Percentiles rank a stretch among this genome's conserved stretches.
Conservation (phyloP, 2,888 invertebrate genomes). For the Rhagonycha lutea region DNA sequence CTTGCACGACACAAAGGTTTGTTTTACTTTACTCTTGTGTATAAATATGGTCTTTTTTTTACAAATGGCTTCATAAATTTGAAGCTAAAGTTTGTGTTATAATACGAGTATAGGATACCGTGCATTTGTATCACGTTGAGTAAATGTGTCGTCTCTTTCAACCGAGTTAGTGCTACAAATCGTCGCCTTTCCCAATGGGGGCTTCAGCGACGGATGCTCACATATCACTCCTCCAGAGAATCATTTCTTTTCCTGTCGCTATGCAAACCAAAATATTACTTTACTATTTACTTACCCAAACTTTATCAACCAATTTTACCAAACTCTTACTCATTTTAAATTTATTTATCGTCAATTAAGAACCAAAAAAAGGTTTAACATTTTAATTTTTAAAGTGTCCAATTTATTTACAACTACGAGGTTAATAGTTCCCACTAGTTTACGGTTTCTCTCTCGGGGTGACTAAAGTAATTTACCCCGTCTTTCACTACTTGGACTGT, state of each 20-base stretch:
- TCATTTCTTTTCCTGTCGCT: conserved; percentile 36
- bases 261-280: conserved; percentile 17
- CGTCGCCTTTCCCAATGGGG: conserved; percentile 35
- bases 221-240: conserved; percentile 39
- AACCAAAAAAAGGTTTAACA: neutral
- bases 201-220: conserved; percentile 38
- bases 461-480: neutral
- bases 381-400: neutral
- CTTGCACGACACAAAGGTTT: conserved; percentile 37
- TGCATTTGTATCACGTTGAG: conserved; percentile 40
- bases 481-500: neutral
- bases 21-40: conserved; percentile 40
- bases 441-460: neutral
- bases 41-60: conserved; percentile 44
- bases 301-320: neutral
- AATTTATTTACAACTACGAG: neutral
- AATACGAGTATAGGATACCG: conserved; percentile 40
- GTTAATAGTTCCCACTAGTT: neutral
- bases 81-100: conserved; percentile 42
- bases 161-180: conserved; percentile 43
- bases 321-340: neutral
- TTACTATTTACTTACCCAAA: conserved; percentile 2
- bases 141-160: conserved; percentile 38
- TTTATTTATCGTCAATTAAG: neutral
- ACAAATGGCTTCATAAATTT: conserved; percentile 48